Base-by-base conservation (phyloP, 2,888 invertebrate genomes). In the Celastrina argiolus region DNA sequence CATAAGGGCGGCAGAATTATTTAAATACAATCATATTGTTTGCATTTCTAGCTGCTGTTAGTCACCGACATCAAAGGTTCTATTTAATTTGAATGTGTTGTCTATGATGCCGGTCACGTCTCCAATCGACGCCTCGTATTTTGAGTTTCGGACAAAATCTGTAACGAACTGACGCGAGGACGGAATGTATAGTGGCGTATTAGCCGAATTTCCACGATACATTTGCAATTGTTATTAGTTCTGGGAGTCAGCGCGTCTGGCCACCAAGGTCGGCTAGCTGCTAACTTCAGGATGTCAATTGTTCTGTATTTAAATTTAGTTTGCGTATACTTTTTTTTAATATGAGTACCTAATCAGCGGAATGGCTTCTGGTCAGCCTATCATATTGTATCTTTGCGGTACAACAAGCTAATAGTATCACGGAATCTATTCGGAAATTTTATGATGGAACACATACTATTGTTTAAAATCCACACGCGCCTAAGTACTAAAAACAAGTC, bases 61-160 rank as follows among this genome's bases (percentile, higher is more conserved):
- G 16, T 58, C 56, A 34, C 16, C 45, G 45, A 76, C 72, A 77
- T 85, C 86, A 85, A 82, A 82, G 84, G 74, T 79, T 76, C 78
- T 73, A 69, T 77, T 73, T 78, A 80, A 81, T 80, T 77, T 75
- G 71, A 63, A 31, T 39, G 3, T 39, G 3, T 18, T 18, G 8
- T 18, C 61, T 34, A 63, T 64, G 51, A 87, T 87, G 83, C 88
- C 16, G 64, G 70, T 79, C 87, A 88, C 88, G 87, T 71, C 79
- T 74, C 77, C 80, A 80, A 86, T 87, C 78, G 88, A 85, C 88
- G 87, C 86, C 85, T 88, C 83, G 76, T 83, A 77, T 84, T 72
- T 74, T 70, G 75, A 73, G 76, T 83, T 85, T 85, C 77, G 79
- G 79, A 75, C 81, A 77, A 70, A 83, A 85, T 83, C 83, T 80